These are phyloP conservation scores for Ciona savignyi DNA, from an alignment of 23 tunicate genomes.

Conservation along the genomic window DNA sequence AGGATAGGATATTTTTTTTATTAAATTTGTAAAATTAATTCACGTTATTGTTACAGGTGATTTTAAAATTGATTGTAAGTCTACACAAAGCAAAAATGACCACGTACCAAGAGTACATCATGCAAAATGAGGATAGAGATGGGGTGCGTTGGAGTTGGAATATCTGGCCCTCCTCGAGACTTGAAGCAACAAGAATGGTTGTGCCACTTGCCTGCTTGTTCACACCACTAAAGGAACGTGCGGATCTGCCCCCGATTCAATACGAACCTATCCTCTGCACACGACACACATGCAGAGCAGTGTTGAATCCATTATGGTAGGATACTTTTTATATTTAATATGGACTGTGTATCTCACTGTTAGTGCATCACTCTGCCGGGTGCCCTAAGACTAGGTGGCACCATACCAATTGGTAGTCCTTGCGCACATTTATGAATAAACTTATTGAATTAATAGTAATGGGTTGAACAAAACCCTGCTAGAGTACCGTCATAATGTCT, in stretches of 20 bases:
- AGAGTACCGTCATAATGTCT: too few relatives aligned
- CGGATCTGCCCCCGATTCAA: slow-evolving; percentile 85
- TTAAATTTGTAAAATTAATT: too few relatives aligned
- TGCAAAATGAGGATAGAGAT: slow-evolving; percentile 93
- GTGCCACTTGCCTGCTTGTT: slow-evolving; percentile 85
- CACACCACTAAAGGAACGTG: slow-evolving; percentile 78
- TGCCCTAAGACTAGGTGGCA: too few relatives aligned
- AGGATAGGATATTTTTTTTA: too few relatives aligned
- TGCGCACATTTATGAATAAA: too few relatives aligned
- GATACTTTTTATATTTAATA: slow-evolving; percentile 1
- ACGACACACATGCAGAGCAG: slow-evolving; percentile 84
- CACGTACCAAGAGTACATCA: slow-evolving; percentile 87
- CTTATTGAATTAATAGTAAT: too few relatives aligned
- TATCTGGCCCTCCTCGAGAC: slow-evolving; percentile 93
- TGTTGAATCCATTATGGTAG: slow-evolving; percentile 89
- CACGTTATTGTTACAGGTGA: too few relatives aligned
- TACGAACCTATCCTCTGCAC: slow-evolving; percentile 91
- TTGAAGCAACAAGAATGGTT: slow-evolving; percentile 95
- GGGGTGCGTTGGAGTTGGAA: slow-evolving; percentile 95
- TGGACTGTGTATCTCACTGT: too few relatives aligned
- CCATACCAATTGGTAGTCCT: too few relatives aligned
- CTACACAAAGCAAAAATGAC: slow-evolving; percentile 34
- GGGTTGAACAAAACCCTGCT: too few relatives aligned
- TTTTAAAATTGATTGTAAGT: too few relatives aligned
- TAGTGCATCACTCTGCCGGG: too few relatives aligned